Base-by-base conservation (phyloP, 2,797 vertebrate genomes). In the Enteromius argenteus region DNA sequence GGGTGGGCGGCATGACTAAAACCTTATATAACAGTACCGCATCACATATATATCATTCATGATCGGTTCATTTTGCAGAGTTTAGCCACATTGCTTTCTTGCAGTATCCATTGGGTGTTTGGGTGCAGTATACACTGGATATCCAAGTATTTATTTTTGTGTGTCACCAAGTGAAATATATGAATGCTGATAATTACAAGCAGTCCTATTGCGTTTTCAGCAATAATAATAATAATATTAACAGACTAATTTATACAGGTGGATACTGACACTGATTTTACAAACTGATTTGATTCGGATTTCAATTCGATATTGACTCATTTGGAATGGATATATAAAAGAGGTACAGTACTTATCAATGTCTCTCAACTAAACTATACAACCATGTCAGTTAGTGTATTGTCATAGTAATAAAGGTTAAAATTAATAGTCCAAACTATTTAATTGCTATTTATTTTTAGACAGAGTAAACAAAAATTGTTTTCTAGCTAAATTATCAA, bases 1-100 rank as follows among this genome's bases (percentile, higher is more conserved):
- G 21, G 46, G 77, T 35, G 62, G 77, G 58, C 37, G 51, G 23
- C n/a, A 42, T 60, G 74, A 77, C 74, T 42, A 76, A 76, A 76
- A 42, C 56, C 32, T 76, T 76, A 76, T n/a, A 56, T 75, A 75
- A 75, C 49, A 37, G 72, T 56, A 35, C 72, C 53, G 30, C 13
- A 75, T n/a, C 30, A 74, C 30, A n/a, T 56, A 46, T 72, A 46
- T 74, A 74, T 74, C 49, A 53, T 53, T 53, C 51, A 56, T 74
- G 49, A 56, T 75, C 49, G 32, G 27, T 73, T 73, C 51, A 73
- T 30, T 73, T 72, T 72, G 69, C 23, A 53, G 30, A 35, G 10
- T 35, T 49, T 21, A n/a, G 27, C 30, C 44, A 21, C 69, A 32
- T 19, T 73, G 27, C 71, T 51, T 46, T 73, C 46, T 73, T 73